Evolutionary conservation across 2,888 invertebrate species (phyloP), one percentile per base, ranked within the genome.

Genomic region (Pristionchus entomophagus): DNA sequence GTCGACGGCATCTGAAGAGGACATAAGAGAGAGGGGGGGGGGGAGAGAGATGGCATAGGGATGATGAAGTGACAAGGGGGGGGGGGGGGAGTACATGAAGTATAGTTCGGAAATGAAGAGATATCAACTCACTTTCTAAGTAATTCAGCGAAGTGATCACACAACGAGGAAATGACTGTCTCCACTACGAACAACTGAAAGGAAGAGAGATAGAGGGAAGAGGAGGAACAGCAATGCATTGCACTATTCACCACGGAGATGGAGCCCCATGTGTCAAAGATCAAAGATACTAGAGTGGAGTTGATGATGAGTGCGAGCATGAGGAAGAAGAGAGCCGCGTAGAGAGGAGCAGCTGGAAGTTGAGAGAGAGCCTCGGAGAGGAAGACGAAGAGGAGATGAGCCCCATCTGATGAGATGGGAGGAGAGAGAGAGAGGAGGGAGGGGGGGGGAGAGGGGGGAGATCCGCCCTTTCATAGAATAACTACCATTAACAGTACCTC

Each of bases 241-340:
- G n/a, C n/a, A n/a, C n/a, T n/a, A n/a, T n/a, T n/a, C n/a, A n/a
- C n/a, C n/a, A n/a, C n/a, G n/a, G n/a, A n/a, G n/a, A n/a, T n/a
- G n/a, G 49, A n/a, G 19, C 19, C 12, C 5, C 29, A 32, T 6
- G 14, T 49, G 49, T 22, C 2, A 78, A 78, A 78, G 45, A 29
- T 32, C 8, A 81, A 51, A 51, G 38, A 4, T 73, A 87, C 90
- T 86, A 93, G 93, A 0, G 91, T 92, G 84, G 92, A 91, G 41
- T 93, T 91, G 6, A 92, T 90, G 82, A 93, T 88, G 59, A 93
- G 87, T 14, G 92, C 88, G 62, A 93, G 87, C 92, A 93, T 96
- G 85, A 96, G 95, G 94, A 96, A 96, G 94, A 96, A 96, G 5
- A 96, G 94, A 85, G 96, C 95, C 10, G 97, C 96, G 96, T 96